A percentile compares a stretch with the other conserved stretches of the same genome.
phyloP scores from a whole-genome alignment of 2,888 invertebrate genomes.

The Synanthedon myopaeformis region DNA sequence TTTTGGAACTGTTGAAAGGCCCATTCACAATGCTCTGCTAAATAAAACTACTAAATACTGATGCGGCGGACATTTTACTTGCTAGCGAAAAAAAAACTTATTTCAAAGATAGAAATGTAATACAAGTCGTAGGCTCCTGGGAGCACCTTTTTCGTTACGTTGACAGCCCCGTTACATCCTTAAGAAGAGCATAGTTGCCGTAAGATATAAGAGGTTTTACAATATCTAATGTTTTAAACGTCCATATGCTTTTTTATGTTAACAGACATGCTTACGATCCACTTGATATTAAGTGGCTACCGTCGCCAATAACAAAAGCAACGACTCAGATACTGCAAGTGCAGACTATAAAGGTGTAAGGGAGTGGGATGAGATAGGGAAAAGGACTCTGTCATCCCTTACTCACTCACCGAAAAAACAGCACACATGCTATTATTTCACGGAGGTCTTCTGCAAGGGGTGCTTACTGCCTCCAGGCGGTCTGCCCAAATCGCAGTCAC shows the following conservation, averaged over 20 bases:
- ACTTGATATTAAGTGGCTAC: too few species aligned
- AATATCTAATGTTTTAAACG: neutral
- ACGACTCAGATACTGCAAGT: too few species aligned
- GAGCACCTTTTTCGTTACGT: slow-evolving; percentile 8
- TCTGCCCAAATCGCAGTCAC: too few species aligned
- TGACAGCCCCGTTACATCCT: slow-evolving; percentile 1
- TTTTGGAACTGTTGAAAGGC: neutral
- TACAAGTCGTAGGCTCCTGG: slow-evolving; percentile 4
- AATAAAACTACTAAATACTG: neutral
- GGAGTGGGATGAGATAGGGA: too few species aligned
- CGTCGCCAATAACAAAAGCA: too few species aligned
- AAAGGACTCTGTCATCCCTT: too few species aligned
- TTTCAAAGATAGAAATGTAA: neutral
- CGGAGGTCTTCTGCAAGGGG: too few species aligned
- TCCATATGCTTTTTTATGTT: neutral
- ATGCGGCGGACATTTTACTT: neutral
- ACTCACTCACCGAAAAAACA: too few species aligned
- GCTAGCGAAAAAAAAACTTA: neutral
- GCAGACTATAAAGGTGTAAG: too few species aligned
- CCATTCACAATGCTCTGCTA: neutral
- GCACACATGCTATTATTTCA: too few species aligned
- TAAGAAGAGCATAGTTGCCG: neutral
- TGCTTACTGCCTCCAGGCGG: too few species aligned
- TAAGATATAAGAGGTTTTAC: neutral
- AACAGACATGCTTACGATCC: too few species aligned